Evolutionary conservation across 2,113 vertebrate genomes (phyloP).

Genomic region (Hipposideros armiger): DNA sequence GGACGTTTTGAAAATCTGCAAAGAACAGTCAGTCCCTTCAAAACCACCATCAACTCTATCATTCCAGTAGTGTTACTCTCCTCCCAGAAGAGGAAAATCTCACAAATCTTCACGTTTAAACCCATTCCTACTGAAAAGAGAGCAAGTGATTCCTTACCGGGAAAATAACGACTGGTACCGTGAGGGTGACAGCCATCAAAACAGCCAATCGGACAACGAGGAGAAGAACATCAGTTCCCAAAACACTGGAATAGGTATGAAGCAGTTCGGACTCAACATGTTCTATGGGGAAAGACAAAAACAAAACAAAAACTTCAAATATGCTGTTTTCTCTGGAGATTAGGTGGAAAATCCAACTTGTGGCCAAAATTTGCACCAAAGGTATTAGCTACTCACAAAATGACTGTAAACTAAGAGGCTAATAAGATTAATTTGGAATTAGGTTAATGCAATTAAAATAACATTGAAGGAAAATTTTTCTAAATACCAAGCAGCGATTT

Average conservation of each 20-base stretch:
- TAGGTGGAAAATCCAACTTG: constrained; percentile 25
- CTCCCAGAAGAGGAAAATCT: background rate
- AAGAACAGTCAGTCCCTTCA: rapidly evolving
- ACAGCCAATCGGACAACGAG: constrained; percentile 97
- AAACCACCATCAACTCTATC: background rate
- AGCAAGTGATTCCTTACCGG: constrained; percentile 90
- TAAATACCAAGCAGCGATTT: constrained; percentile 76
- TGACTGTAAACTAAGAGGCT: constrained; percentile 58
- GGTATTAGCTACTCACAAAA: constrained; percentile 62
- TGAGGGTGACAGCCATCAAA: constrained; percentile 95
- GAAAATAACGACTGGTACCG: constrained; percentile 98
- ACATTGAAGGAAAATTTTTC: constrained; percentile 70
- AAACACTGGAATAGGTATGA: constrained; percentile 94
- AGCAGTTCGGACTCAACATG: constrained; percentile 94
- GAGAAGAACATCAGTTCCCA: constrained; percentile 92
- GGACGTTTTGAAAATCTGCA: background rate
- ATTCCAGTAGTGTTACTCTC: background rate
- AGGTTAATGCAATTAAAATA: constrained; percentile 78
- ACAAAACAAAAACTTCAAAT: background rate
- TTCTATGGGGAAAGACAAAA: constrained; percentile 83
- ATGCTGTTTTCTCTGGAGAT: background rate
- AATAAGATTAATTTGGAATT: constrained; percentile 82
- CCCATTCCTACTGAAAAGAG: background rate
- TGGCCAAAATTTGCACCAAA: constrained; percentile 10
- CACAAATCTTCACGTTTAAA: background rate